Percentiles rank a stretch among this genome's conserved stretches.
These are phyloP conservation scores for Triplophysa dalaica DNA, from an alignment of 2,113 vertebrate genomes.

Conservation along the genomic window DNA sequence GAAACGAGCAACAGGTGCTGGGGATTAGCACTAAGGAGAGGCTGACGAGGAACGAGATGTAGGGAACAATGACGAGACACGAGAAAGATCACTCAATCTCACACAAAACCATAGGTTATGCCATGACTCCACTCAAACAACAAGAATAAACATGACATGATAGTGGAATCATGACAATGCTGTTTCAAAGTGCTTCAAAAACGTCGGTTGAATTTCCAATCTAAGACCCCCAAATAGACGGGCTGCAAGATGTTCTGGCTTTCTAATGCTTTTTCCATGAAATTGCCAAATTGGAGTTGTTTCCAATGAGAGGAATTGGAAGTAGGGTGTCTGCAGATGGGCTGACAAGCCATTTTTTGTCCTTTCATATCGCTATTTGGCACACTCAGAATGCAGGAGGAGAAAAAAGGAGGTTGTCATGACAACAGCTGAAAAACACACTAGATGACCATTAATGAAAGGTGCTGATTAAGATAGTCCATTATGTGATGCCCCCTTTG, in stretches of 20 bases:
- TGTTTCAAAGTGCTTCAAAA: background rate
- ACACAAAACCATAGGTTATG: too few relatives aligned
- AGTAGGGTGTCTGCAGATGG: slow-evolving; percentile 25
- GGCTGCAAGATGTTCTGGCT: background rate
- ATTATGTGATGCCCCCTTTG: slow-evolving; percentile 54
- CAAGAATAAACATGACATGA: too few relatives aligned
- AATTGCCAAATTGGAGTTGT: slow-evolving; percentile 36
- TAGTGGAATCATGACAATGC: too few relatives aligned
- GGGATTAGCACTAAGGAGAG: too few relatives aligned
- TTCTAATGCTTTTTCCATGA: background rate
- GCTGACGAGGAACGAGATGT: too few relatives aligned
- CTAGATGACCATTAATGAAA: slow-evolving; percentile 60
- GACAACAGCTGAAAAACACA: slow-evolving; percentile 37
- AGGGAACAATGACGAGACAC: too few relatives aligned
- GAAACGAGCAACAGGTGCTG: too few relatives aligned
- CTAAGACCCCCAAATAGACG: slow-evolving; percentile 30
- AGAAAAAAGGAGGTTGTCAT: slow-evolving; percentile 39
- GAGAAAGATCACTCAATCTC: too few relatives aligned
- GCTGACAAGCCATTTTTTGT: slow-evolving; percentile 21
- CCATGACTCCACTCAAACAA: too few relatives aligned
- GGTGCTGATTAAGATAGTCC: slow-evolving; percentile 50
- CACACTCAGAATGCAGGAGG: slow-evolving; percentile 19
- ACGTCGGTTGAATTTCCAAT: slow-evolving; percentile 19
- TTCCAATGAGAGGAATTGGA: slow-evolving; percentile 16
- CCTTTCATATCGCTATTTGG: slow-evolving; percentile 28